Evolutionary conservation across 2,888 invertebrate genomes (phyloP).

Genomic region (Syrphus vitripennis): DNA sequence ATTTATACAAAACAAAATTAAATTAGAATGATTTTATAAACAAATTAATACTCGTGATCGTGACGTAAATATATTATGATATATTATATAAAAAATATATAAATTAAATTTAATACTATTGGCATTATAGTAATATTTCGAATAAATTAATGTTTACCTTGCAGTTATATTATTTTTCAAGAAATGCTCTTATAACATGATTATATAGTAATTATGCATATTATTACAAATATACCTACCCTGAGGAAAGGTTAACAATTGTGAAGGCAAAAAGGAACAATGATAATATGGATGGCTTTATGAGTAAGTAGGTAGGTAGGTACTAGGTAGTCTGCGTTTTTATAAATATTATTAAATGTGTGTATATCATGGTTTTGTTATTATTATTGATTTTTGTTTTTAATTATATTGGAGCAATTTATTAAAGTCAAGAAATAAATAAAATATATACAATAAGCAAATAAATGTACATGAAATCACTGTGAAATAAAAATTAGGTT

Average conservation of each 20-base stretch:
- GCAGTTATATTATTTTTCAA: background rate
- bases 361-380: constrained; percentile 1
- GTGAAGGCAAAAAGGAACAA: background rate
- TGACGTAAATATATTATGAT: constrained; percentile 15
- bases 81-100: background rate
- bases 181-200: background rate
- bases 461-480: constrained; percentile 52
- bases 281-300: background rate
- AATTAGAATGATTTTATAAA: constrained; percentile 50
- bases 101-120: constrained; percentile 22
- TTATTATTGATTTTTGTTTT: constrained; percentile 5
- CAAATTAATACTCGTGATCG: constrained; percentile 18
- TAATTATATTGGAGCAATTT: constrained; percentile 26
- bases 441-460: constrained; percentile 19
- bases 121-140: background rate
- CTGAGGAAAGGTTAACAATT: background rate
- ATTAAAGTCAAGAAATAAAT: constrained; percentile 29
- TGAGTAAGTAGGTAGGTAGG: too few species aligned
- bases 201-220: background rate
- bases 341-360: background rate
- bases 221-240: background rate
- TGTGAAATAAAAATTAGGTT: constrained; percentile 65
- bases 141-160: background rate
- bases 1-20: constrained; percentile 21
- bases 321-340: background rate